Percentiles rank a stretch among this genome's conserved stretches.
Conservation (phyloP, 2,888 invertebrate species). For the Hypena proboscidalis region DNA sequence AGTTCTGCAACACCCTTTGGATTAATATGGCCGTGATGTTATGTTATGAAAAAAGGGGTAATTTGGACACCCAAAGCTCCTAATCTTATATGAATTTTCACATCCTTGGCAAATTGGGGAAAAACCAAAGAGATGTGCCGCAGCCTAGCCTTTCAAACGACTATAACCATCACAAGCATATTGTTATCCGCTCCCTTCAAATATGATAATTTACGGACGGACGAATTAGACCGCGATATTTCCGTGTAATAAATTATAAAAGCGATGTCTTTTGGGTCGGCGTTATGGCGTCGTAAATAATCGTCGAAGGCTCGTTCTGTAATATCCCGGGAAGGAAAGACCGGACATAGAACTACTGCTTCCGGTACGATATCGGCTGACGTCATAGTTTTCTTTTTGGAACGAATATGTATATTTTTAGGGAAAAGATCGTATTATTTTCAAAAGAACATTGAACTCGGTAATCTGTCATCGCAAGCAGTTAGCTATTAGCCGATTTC, state of each 20-base stretch:
- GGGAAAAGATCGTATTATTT: too few relatives aligned
- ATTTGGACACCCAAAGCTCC: too few relatives aligned
- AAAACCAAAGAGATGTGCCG: too few relatives aligned
- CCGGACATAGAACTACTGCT: slow-evolving; percentile 53
- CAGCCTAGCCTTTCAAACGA: too few relatives aligned
- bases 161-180: slow-evolving; percentile 3
- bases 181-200: slow-evolving; percentile 21
- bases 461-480: too few relatives aligned
- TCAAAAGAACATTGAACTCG: too few relatives aligned
- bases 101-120: too few relatives aligned
- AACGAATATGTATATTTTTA: background rate
- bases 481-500: too few relatives aligned
- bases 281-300: slow-evolving; percentile 46
- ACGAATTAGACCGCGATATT: slow-evolving; percentile 74
- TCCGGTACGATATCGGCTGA: slow-evolving; percentile 38
- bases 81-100: too few relatives aligned
- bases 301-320: slow-evolving; percentile 29
- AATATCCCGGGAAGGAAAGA: slow-evolving; percentile 63
- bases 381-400: slow-evolving; percentile 10
- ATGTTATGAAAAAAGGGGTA: too few relatives aligned
- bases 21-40: too few relatives aligned
- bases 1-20: too few relatives aligned
- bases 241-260: slow-evolving; percentile 74
- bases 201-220: slow-evolving; percentile 66
- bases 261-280: slow-evolving; percentile 67